A percentile compares a stretch with the other conserved stretches of the same genome.
Conservation (phyloP, 1,140 invertebrate genomes). For the Microplitis mediator region DNA sequence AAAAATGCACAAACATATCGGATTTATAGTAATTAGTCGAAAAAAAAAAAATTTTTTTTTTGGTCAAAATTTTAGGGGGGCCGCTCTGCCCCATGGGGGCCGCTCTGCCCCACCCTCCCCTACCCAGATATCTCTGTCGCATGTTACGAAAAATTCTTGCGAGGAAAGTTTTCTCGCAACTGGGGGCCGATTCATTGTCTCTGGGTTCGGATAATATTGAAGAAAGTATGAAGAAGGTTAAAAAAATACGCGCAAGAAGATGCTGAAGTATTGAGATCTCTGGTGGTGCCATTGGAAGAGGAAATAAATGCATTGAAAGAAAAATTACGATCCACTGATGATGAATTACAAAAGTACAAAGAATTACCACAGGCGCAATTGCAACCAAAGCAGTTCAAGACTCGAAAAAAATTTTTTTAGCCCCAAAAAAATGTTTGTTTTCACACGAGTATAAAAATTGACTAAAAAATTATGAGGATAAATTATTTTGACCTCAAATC, state of each 20-base stretch:
- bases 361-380: conserved; percentile 44
- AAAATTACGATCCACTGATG: conserved; percentile 82
- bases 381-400: conserved; percentile 34
- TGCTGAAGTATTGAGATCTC: conserved; percentile 83
- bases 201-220: conserved; percentile 73
- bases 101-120: too few relatives aligned
- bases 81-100: too few relatives aligned
- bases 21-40: too few relatives aligned
- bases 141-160: conserved; percentile 78
- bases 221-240: conserved; percentile 77
- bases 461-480: too few relatives aligned
- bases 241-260: conserved; percentile 83
- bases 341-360: conserved; percentile 75
- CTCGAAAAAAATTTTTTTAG: too few relatives aligned
- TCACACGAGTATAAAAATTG: too few relatives aligned
- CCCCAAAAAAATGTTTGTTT: too few relatives aligned
- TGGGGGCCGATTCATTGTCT: conserved; percentile 71
- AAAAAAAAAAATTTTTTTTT: too few relatives aligned
- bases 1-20: too few relatives aligned
- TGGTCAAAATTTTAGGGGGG: too few relatives aligned
- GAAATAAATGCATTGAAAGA: conserved; percentile 89
- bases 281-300: conserved; percentile 89
- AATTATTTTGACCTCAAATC: too few relatives aligned
- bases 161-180: conserved; percentile 69
- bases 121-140: conserved; percentile 56